phyloP scores from a whole-genome alignment of 1,140 invertebrate species.

The Plodia interpunctella region DNA sequence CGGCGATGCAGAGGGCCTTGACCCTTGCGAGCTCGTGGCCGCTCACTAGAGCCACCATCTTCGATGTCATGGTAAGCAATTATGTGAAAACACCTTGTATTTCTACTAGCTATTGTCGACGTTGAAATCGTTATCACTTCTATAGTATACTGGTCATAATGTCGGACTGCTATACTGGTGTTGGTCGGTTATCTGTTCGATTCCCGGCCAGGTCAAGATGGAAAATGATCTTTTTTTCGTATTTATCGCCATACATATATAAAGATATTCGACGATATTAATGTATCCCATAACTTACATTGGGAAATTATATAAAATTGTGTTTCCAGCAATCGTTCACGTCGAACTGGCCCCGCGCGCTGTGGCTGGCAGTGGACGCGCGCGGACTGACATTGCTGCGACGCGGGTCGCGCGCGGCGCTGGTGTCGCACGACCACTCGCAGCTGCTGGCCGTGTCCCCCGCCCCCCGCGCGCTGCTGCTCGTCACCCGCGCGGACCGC shows the following conservation, averaged over 20 bases:
- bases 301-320: no score
- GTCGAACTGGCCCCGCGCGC: constrained; percentile 92
- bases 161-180: no score
- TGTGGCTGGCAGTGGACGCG: constrained; percentile 96
- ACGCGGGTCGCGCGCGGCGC: constrained; percentile 89
- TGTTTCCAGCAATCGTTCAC: constrained; percentile 93
- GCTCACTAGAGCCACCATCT: constrained; percentile 93
- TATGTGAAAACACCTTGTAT: no score
- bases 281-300: no score
- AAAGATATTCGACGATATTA: no score
- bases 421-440: constrained; percentile 93
- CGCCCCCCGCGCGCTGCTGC: constrained; percentile 92
- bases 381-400: constrained; percentile 94
- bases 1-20: constrained; percentile 95
- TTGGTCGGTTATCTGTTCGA: no score
- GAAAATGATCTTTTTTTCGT: no score
- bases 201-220: no score
- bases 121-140: no score
- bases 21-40: constrained; percentile 96
- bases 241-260: no score
- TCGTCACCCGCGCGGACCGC: constrained; percentile 88
- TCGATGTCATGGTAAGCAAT: constrained; percentile 90
- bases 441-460: constrained; percentile 92
- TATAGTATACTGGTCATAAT: no score
- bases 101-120: no score